phyloP scores from a whole-genome alignment of 2,888 invertebrate genomes.

The Tipula helvola region DNA sequence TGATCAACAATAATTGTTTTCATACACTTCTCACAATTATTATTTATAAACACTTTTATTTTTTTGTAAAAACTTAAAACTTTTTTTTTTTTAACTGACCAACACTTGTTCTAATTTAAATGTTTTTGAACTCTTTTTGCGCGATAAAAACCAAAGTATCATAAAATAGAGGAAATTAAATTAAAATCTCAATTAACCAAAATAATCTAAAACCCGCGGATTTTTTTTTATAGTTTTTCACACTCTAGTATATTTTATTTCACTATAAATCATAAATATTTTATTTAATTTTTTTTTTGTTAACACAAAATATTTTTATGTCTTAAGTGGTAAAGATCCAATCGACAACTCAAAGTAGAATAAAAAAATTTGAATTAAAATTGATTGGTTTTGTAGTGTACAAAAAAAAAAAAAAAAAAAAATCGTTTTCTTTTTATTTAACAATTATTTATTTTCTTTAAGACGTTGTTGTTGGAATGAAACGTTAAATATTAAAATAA shows the following conservation, averaged over 20 bases:
- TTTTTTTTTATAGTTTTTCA: neutral
- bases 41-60: neutral
- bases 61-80: neutral
- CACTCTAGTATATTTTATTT: neutral
- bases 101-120: neutral
- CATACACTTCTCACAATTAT: neutral
- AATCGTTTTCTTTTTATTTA: neutral
- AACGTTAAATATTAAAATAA: neutral
- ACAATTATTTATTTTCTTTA: neutral
- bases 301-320: neutral
- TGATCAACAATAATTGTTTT: neutral
- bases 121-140: neutral
- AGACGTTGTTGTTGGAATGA: neutral
- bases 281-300: neutral
- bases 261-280: neutral
- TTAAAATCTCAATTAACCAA: neutral
- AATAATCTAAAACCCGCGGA: neutral
- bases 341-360: neutral
- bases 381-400: neutral
- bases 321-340: constrained; percentile 4
- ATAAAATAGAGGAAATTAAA: neutral
- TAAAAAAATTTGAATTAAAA: neutral
- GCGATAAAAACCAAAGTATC: neutral
- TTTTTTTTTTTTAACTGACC: neutral
- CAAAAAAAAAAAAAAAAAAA: neutral